Evolutionary conservation across 2,888 invertebrate species (phyloP).

Genomic region (Trissonchulus sp.): DNA sequence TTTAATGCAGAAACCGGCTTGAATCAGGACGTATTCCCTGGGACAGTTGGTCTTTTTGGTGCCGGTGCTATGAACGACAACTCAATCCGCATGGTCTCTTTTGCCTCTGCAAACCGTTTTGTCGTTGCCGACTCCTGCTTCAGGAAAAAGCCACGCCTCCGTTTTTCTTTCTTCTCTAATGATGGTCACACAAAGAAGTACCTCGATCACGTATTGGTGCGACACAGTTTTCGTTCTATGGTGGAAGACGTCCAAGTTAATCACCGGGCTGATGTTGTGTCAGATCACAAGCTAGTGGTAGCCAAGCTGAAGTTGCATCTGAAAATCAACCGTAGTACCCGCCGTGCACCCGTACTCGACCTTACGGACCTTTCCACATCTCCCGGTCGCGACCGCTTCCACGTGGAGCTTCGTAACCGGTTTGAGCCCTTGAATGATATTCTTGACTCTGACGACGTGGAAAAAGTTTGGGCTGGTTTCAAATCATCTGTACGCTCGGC

Average conservation of each 20-base stretch:
- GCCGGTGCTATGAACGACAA: neutral
- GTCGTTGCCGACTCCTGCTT: neutral
- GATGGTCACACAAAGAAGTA: too few relatives aligned
- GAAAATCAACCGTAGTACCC: neutral
- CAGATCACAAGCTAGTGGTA: constrained; percentile 13
- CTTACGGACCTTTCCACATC: neutral
- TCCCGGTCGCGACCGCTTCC: too few relatives aligned
- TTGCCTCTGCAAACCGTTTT: too few relatives aligned
- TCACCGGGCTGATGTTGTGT: constrained; percentile 13
- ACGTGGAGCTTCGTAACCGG: neutral
- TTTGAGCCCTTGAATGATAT: neutral
- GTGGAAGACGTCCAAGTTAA: constrained; percentile 1
- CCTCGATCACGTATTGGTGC: too few relatives aligned
- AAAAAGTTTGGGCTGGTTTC: neutral
- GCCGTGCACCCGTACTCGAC: constrained; percentile 1
- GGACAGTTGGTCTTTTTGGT: neutral
- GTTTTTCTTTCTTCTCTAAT: constrained; percentile 13
- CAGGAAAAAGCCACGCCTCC: constrained; percentile 10
- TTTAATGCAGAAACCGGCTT: constrained; percentile 7
- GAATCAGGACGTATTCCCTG: constrained; percentile 3
- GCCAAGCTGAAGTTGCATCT: too few relatives aligned
- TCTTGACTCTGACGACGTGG: neutral
- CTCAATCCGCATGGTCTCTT: neutral
- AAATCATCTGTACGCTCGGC: neutral
- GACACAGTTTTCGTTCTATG: too few relatives aligned